Percentiles rank a stretch among this genome's conserved stretches.
phyloP scores from a whole-genome alignment of 92 coral and sea anemone species.

The Paragorgia papillata region DNA sequence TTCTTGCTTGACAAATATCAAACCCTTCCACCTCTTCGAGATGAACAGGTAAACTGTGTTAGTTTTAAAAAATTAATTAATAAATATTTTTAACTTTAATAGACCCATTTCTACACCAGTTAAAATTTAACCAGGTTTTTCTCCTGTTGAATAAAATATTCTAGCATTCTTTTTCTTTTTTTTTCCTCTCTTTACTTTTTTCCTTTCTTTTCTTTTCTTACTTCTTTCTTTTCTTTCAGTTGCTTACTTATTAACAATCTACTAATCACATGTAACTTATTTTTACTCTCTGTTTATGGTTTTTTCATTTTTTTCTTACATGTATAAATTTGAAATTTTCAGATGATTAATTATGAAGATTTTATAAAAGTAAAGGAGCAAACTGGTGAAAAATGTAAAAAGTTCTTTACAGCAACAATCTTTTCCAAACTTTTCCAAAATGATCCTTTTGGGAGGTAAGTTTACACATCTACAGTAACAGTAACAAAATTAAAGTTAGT shows the following conservation, averaged over 20 bases:
- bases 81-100: too few species aligned
- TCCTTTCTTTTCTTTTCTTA: neutral
- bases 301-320: neutral
- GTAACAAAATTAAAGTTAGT: neutral
- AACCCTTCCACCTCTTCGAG: conserved; percentile 87
- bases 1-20: conserved; percentile 93
- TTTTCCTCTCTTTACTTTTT: neutral
- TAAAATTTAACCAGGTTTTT: too few species aligned
- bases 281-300: too few species aligned
- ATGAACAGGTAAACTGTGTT: conserved; percentile 77
- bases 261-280: too few species aligned
- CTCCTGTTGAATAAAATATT: too few species aligned
- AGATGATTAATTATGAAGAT: conserved; percentile 98
- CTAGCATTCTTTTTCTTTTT: too few species aligned
- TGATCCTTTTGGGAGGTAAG: conserved; percentile 93
- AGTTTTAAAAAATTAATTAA: too few species aligned
- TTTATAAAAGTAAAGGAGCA: conserved; percentile 88
- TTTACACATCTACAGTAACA: too few species aligned
- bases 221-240: neutral
- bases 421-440: conserved; percentile 88
- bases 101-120: too few species aligned
- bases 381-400: conserved; percentile 94
- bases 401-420: conserved; percentile 89
- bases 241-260: neutral
- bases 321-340: conserved; percentile 4